These are phyloP conservation scores for Ctenopoma multispine DNA, from an alignment of 2,797 vertebrate genomes.

Conservation along the genomic window DNA sequence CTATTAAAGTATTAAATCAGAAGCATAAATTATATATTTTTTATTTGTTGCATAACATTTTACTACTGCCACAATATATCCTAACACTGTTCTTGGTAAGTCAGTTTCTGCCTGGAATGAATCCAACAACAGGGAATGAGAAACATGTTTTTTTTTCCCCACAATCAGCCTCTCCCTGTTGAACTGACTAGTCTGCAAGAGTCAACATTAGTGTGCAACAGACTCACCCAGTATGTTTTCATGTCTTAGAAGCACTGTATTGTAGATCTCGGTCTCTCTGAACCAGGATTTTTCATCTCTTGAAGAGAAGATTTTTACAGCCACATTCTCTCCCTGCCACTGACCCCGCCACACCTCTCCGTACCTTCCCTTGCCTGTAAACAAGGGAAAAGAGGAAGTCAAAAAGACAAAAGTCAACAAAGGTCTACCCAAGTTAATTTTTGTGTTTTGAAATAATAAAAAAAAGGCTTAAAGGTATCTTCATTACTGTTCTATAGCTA, in stretches of 20 bases:
- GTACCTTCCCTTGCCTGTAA: constrained; percentile 85
- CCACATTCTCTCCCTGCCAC: constrained; percentile 89
- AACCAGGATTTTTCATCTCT: constrained; percentile 90
- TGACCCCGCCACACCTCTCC: constrained; percentile 90
- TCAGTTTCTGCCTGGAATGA: neutral
- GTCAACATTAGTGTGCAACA: neutral
- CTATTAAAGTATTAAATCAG: neutral
- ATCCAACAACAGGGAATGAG: neutral
- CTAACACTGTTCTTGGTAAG: neutral
- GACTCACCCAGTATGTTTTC: constrained; percentile 88
- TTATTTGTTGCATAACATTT: neutral
- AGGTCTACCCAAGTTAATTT: neutral
- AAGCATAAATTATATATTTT: no score
- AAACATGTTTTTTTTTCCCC: neutral
- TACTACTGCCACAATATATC: neutral
- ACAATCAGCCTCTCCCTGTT: neutral
- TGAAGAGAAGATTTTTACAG: constrained; percentile 90
- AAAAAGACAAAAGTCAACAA: neutral
- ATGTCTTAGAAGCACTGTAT: constrained; percentile 87
- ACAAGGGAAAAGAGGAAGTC: neutral
- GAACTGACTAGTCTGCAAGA: neutral
- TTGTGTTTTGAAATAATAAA: neutral
- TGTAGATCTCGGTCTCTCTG: constrained; percentile 89
- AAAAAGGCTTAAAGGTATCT: no score
- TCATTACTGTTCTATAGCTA: no score